Evolutionary conservation across 2,888 invertebrate species (phyloP), one percentile per base, ranked within the genome.

Genomic region (Adineta ricciae): DNA sequence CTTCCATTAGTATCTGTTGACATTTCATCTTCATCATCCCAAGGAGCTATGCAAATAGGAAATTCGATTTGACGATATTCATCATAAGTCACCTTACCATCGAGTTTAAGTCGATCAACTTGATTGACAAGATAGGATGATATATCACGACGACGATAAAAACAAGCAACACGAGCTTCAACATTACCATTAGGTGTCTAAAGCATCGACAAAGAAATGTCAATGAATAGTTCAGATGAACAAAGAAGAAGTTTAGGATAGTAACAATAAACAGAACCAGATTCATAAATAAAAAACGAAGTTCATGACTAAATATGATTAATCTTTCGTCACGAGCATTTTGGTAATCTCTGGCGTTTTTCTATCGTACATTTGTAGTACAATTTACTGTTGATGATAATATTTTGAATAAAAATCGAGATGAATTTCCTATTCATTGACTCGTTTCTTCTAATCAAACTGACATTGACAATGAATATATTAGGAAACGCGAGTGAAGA

Each of bases 141-240:
- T 54, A 84, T 86, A 27, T 84, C 86, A 36, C 73, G 84, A 46
- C 84, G 83, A 46, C 84, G 86, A 38, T 73, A 84, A n/a, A 82
- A 84, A 38, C 84, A 85, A 52, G 83, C 83, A n/a, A 84, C 84
- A 49, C 83, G 83, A 83, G 86, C 84, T 84, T 86, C 84, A 11
- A 86, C 86, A 84, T 84, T 84, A 14, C 86, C 86, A 83, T 54
- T 83, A 19, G 86, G 84, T 11, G 86, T 86, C 78, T 84, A 73
- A 49, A 84, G 5, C 38, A n/a, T n/a, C 14, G 56, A 24, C 0
- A 14, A 38, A 2, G 21, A 9, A 2, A 38, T 73, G 16, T 73
- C 21, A n/a, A 38, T 21, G 0, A 36, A 36, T 49, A 11, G 8
- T 49, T 49, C 49, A 49, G 49, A 11, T 49, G 49, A 49, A 8